A percentile compares a stretch with the other conserved stretches of the same genome.
phyloP scores from a whole-genome alignment of 1,140 invertebrate species.

The Rhysida immarginata region DNA sequence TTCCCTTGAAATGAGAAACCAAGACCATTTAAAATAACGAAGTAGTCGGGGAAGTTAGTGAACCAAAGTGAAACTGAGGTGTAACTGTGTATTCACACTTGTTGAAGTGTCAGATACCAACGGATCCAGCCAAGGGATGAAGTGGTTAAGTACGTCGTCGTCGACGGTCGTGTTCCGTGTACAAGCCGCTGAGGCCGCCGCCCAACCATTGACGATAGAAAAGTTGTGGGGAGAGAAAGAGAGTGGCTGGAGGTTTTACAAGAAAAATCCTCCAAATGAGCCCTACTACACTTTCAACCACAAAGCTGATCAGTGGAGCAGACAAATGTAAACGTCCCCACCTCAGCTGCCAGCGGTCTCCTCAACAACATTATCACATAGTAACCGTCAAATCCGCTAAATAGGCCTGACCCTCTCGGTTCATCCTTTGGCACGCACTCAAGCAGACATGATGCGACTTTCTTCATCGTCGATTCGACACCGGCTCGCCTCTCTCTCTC shows the following conservation, averaged over 20 bases:
- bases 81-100: too few relatives aligned
- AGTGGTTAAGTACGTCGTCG: too few relatives aligned
- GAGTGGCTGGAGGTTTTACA: not conserved
- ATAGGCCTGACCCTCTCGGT: not conserved
- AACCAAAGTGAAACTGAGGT: too few relatives aligned
- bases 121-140: too few relatives aligned
- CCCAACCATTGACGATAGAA: too few relatives aligned
- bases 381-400: conserved; percentile 3
- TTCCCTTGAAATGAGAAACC: too few relatives aligned
- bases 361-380: not conserved
- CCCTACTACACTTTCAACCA: not conserved
- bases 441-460: not conserved
- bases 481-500: too few relatives aligned
- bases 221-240: not conserved
- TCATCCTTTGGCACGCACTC: not conserved
- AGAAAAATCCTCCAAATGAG: conserved; percentile 8
- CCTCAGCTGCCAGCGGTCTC: not conserved
- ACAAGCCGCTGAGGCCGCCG: too few relatives aligned
- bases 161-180: too few relatives aligned
- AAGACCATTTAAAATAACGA: too few relatives aligned
- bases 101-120: too few relatives aligned
- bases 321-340: not conserved
- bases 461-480: not conserved
- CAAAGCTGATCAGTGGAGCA: conserved; percentile 6
- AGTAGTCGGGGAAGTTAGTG: too few relatives aligned